Percentiles rank a stretch among this genome's conserved stretches.
These are phyloP conservation scores for Lasius platythorax DNA, from an alignment of 2,888 invertebrate genomes.

Conservation along the genomic window DNA sequence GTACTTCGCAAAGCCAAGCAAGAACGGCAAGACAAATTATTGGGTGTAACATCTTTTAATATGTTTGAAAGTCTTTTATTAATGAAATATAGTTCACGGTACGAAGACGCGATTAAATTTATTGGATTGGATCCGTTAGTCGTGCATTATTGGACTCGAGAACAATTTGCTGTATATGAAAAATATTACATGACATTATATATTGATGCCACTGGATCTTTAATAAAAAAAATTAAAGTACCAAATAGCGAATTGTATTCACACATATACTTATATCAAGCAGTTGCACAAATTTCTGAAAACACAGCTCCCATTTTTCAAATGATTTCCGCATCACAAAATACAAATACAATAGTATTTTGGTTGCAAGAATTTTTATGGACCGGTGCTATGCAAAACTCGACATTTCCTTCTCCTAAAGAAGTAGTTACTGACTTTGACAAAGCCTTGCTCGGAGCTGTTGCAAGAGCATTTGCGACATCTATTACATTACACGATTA, in stretches of 20 bases:
- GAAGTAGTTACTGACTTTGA: slow-evolving; percentile 4
- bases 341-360: neutral
- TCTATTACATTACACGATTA: neutral
- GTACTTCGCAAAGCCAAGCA: slow-evolving; percentile 6
- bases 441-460: neutral
- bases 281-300: neutral
- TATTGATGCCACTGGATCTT: slow-evolving; percentile 3
- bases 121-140: neutral
- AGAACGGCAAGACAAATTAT: neutral
- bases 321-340: neutral
- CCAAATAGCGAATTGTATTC: neutral
- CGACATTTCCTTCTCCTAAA: neutral
- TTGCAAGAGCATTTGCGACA: neutral
- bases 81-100: neutral
- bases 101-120: neutral
- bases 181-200: neutral
- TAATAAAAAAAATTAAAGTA: neutral
- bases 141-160: neutral
- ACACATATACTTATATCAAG: slow-evolving; percentile 19
- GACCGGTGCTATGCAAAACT: slow-evolving; percentile 1
- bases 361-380: slow-evolving; percentile 6
- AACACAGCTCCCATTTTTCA: slow-evolving; percentile 12
- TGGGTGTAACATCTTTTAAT: slow-evolving; percentile 1
- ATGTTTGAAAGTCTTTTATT: neutral
- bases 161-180: slow-evolving; percentile 8